Base-by-base conservation (phyloP, 2,888 invertebrate genomes). In the Molanna angustata region DNA sequence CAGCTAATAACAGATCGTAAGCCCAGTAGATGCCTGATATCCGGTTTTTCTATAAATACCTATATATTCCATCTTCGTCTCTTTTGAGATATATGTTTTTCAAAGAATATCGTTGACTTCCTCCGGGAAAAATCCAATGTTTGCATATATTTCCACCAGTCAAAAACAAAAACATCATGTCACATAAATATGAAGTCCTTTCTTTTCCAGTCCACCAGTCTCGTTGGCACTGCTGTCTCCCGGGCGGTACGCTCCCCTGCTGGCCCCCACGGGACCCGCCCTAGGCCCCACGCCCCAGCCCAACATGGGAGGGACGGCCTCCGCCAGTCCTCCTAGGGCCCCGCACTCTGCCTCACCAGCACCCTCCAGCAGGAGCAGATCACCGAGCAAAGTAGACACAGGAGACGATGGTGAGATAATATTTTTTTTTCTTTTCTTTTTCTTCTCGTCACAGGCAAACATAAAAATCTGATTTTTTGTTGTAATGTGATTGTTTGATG, bases 151-250 rank as follows among this genome's bases (percentile, higher is more conserved):
- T n/a, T n/a, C n/a, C n/a, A n/a, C n/a, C n/a, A n/a, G n/a, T n/a
- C n/a, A n/a, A n/a, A n/a, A n/a, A n/a, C n/a, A n/a, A n/a, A n/a
- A 11, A 27, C 27, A 27, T 7, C 6, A 27, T 27, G 11, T 7
- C 11, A 27, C 11, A 7, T 27, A 27, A 11, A 11, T 27, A 27
- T 27, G 6, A 11, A 27, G 6, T 7, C 11, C 11, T 27, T 6
- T 21, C 21, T 32, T 20, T 74, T 74, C 54, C 76, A 91, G 90
- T 54, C 90, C 91, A 16, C 90, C 91, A 42, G 90, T 90, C 16
- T 86, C 90, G 11, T 72, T 91, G 35, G 83, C 83, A 1, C 82
- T 84, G 80, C 60, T 79, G 60, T 77, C 81, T 52, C 73, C 78
- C 56, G 74, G 71, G 37, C 77, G 70, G 54, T 80, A 69, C 62